Conservation (phyloP, 92 coral and sea anemone genomes). For the Zoanthus sansibaricus region DNA sequence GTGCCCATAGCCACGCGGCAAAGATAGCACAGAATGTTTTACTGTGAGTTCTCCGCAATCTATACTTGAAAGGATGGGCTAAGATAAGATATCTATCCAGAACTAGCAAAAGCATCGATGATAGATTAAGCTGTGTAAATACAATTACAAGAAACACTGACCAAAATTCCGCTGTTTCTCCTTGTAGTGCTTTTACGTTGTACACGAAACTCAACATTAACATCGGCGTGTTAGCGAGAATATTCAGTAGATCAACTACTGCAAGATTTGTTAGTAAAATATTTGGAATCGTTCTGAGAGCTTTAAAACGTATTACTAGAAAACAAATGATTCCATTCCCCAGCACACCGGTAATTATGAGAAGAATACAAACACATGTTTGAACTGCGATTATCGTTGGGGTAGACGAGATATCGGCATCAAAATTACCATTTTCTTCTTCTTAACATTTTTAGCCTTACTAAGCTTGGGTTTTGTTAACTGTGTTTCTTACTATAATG, state of each 20-base stretch:
- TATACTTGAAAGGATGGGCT: background rate
- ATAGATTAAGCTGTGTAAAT: background rate
- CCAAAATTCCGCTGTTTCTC: background rate
- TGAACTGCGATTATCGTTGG: background rate
- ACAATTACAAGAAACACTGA: background rate
- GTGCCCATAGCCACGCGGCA: constrained; percentile 1
- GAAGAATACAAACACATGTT: background rate
- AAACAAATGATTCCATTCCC: constrained; percentile 20
- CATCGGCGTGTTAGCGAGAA: background rate
- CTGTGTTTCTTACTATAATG: no score
- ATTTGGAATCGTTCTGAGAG: constrained; percentile 20
- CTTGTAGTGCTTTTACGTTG: background rate
- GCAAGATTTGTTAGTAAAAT: constrained; percentile 9
- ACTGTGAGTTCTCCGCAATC: background rate
- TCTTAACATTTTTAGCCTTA: no score
- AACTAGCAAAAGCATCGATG: background rate
- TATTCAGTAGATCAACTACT: background rate
- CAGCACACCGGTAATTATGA: background rate
- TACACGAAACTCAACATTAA: background rate
- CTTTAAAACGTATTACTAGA: background rate
- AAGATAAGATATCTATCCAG: constrained; percentile 11
- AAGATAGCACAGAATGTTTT: background rate
- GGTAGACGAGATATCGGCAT: no score
- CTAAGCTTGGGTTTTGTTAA: no score
- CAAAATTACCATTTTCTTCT: no score